phyloP scores from a whole-genome alignment of 37 sponge, comb jelly and placozoan species.

The Beroe forskalii region DNA sequence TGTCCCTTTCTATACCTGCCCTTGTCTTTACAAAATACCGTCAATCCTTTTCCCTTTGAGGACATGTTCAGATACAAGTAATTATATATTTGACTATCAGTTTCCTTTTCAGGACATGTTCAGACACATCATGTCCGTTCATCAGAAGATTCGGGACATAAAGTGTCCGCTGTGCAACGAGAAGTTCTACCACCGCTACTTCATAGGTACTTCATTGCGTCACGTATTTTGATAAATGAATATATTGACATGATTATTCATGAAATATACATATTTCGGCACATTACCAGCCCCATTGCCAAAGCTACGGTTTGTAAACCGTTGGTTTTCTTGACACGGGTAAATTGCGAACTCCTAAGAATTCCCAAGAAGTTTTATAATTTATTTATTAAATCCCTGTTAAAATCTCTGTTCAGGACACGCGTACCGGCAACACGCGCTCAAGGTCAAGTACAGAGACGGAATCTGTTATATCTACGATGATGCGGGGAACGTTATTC shows the following conservation, averaged over 20 bases:
- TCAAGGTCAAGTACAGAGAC: constrained; percentile 47
- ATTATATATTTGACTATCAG: too few species aligned
- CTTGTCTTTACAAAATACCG: too few species aligned
- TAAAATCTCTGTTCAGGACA: background rate
- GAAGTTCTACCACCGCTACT: constrained; percentile 46
- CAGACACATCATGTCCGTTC: constrained; percentile 37
- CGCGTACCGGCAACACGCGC: constrained; percentile 4
- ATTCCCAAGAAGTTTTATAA: background rate
- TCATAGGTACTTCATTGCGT: too few species aligned
- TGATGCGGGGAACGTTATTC: constrained; percentile 34
- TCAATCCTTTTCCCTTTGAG: too few species aligned
- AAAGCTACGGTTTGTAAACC: background rate
- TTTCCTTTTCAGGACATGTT: constrained; percentile 56
- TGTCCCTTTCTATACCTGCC: too few species aligned
- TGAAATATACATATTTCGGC: too few species aligned
- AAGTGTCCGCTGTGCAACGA: constrained; percentile 56
- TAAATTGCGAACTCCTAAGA: background rate
- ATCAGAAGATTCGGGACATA: constrained; percentile 43
- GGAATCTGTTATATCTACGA: constrained; percentile 52
- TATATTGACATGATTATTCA: too few species aligned
- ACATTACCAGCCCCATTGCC: background rate
- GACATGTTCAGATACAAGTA: too few species aligned
- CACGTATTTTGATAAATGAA: too few species aligned
- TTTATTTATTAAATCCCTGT: background rate
- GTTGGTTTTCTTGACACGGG: background rate